These are phyloP conservation scores for Temnopleurus reevesii DNA, from an alignment of 53 echinoderm and acorn worm genomes.

Conservation along the genomic window DNA sequence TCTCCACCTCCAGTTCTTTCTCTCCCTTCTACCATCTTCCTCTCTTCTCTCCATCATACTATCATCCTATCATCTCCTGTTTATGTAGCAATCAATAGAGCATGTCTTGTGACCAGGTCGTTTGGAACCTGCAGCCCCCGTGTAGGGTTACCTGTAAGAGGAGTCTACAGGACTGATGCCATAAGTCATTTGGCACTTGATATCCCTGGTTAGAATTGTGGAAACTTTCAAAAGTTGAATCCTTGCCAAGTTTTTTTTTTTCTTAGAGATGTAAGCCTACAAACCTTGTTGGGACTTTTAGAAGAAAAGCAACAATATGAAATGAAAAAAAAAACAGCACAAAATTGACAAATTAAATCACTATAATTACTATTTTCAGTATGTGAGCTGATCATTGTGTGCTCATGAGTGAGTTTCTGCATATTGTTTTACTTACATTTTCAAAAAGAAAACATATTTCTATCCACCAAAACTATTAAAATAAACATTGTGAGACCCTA, in stretches of 20 bases:
- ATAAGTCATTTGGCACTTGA: background rate
- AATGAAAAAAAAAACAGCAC: no score
- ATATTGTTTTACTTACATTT: no score
- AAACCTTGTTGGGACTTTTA: background rate
- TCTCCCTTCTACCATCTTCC: background rate
- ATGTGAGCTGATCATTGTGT: no score
- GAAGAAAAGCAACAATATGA: no score
- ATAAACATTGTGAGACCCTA: no score
- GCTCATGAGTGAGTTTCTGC: no score
- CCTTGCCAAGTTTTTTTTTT: background rate
- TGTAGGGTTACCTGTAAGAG: conserved; percentile 50
- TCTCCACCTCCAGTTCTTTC: background rate
- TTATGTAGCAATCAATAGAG: conserved; percentile 41
- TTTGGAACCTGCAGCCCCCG: conserved; percentile 14
- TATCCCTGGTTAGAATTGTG: background rate
- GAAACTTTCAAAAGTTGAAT: background rate
- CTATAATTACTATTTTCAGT: no score
- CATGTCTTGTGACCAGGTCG: conserved; percentile 48
- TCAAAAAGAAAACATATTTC: no score
- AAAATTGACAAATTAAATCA: no score
- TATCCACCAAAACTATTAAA: no score
- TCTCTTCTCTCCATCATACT: background rate
- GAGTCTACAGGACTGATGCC: conserved; percentile 37
- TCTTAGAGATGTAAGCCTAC: background rate
- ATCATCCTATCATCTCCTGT: background rate